Base-by-base conservation (phyloP, 2,888 invertebrate species). In the Hydrotaea diabolus region DNA sequence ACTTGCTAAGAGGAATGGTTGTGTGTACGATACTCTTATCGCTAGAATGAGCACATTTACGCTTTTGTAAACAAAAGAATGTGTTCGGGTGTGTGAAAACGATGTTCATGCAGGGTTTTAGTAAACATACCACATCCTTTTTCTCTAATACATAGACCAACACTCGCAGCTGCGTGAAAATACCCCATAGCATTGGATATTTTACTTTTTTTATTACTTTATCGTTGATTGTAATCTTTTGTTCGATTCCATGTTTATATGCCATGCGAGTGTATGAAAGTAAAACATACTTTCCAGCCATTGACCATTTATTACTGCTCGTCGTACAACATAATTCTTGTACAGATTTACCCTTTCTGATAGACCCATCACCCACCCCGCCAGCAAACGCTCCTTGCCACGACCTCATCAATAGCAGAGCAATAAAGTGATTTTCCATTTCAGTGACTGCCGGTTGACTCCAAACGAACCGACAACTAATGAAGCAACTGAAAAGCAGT, bases 401-500 rank as follows among this genome's bases (percentile, higher is more conserved):
- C 15, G 17, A 13, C 19, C 69, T 15, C 39, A 46, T 46, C 43
- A 46, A 8, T 11, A 8, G 55, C 43, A 26, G 76, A 49, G 73
- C 69, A 79, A 82, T 85, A 79, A 77, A 79, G 79, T 82, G 79
- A 85, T 85, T 85, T 85, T 85, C 85, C 76, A 77, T 79, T 79
- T 82, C 85, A 79, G 69, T 85, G 81, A 62, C 49, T 81, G 57
- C 62, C 53, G 75, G 72, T 81, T 57, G 59, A 79, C 53, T 43
- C 73, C 69, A 43, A 84, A 81, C 26, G 57, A 66, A 43, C n/a
- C 39, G 31, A 36, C 69, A 7, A 23, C 76, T 85, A 82, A 85
- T 79, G 85, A 85, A 85, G 82, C 81, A 82, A 85, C 82, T 74
- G 79, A 82, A 77, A 85, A 73, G 62, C 78, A 69, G 19, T 43